Percentiles rank a stretch among this genome's conserved stretches.
Evolutionary conservation across 2,797 vertebrate species (phyloP).

Genomic region (Rhynchonycteris naso): DNA sequence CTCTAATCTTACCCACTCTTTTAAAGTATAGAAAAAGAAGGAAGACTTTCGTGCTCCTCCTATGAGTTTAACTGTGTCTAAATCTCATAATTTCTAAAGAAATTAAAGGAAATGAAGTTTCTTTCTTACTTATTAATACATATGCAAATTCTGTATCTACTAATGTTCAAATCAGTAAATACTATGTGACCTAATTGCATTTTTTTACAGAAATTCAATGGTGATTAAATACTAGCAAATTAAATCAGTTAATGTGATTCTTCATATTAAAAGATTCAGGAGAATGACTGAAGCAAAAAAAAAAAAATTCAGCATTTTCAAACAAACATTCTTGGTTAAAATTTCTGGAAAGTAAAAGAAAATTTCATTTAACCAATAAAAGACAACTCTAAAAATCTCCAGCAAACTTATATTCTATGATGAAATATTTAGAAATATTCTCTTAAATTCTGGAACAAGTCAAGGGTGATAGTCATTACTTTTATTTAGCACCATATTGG

Average conservation of each 20-base stretch:
- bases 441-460: constrained; percentile 10
- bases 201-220: constrained; percentile 1
- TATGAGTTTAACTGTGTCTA: neutral
- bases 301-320: constrained; percentile 23
- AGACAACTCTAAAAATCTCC: neutral
- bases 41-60: neutral
- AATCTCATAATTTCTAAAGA: constrained; percentile 13
- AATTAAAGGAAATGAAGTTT: neutral
- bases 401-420: neutral
- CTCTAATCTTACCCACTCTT: neutral
- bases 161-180: constrained; percentile 6
- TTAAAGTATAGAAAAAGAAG: neutral
- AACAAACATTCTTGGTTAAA: neutral
- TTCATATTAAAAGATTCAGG: neutral
- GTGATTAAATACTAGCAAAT: constrained; percentile 19
- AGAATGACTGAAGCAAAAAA: neutral
- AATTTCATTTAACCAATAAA: constrained; percentile 26
- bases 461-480: neutral
- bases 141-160: neutral
- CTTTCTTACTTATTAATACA: neutral
- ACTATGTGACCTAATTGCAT: neutral
- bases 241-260: constrained; percentile 9
- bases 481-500: neutral
- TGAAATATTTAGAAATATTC: neutral
- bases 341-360: constrained; percentile 23